Percentiles rank a stretch among this genome's conserved stretches.
phyloP scores from a whole-genome alignment of 2,797 vertebrate species.

The Cirrhinus mrigala region DNA sequence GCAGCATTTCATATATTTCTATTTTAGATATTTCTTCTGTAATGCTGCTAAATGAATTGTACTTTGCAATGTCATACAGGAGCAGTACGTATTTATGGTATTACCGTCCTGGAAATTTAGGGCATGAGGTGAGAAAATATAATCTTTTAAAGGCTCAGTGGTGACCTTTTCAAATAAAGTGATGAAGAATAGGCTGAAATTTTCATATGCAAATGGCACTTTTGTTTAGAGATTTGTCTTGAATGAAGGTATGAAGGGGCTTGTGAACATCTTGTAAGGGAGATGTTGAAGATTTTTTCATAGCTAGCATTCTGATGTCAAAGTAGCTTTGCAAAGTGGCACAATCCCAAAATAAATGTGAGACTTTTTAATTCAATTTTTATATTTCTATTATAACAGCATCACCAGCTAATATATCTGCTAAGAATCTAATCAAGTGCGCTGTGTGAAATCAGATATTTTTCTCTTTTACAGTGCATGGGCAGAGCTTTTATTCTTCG shows the following conservation, averaged over 20 bases:
- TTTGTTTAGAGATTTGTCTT: background rate
- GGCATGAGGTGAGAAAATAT: background rate
- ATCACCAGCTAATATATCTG: background rate
- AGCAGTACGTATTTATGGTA: background rate
- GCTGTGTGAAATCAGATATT: background rate
- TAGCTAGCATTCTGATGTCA: background rate
- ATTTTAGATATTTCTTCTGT: background rate
- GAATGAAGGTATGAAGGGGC: background rate
- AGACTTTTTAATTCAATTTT: background rate
- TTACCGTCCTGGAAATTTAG: background rate
- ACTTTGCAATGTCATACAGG: background rate
- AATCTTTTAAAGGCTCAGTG: background rate
- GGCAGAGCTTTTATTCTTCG: background rate
- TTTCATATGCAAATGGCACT: background rate
- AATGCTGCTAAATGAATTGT: background rate
- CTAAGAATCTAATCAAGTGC: conserved; percentile 14
- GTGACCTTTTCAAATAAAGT: conserved; percentile 5
- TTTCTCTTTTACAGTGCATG: background rate
- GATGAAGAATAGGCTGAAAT: background rate
- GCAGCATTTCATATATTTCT: background rate
- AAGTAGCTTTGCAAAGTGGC: background rate
- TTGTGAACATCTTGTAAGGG: background rate
- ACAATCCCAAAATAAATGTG: background rate
- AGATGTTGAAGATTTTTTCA: background rate
- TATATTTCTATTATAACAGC: background rate